These are phyloP conservation scores for Manacus vitellinus DNA, from an alignment of 2,113 vertebrate species.

Conservation along the genomic window DNA sequence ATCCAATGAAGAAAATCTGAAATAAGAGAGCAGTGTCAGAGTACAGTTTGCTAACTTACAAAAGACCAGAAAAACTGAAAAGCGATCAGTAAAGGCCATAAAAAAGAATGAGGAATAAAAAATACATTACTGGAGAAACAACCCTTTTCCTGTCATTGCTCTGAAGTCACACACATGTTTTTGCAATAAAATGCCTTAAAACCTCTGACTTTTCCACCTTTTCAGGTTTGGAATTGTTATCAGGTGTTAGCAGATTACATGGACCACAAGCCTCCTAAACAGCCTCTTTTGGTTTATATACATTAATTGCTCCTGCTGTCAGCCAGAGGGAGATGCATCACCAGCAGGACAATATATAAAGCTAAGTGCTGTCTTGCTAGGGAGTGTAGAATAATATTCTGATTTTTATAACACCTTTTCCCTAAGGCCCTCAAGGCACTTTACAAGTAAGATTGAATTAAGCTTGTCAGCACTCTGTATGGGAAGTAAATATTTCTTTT, in stretches of 20 bases:
- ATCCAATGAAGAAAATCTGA: not conserved
- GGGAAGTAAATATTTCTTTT: constrained; percentile 31
- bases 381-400: not conserved
- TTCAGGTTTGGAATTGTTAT: not conserved
- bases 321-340: constrained; percentile 30
- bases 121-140: not conserved
- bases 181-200: not conserved
- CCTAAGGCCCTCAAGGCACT: not conserved
- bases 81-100: not conserved
- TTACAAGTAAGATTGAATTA: constrained; percentile 49
- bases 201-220: not conserved
- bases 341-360: not conserved
- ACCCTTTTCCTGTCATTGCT: not conserved
- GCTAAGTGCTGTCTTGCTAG: not conserved
- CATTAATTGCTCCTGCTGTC: constrained; percentile 11
- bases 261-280: not conserved
- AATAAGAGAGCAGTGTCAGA: not conserved
- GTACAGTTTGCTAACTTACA: not conserved
- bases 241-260: not conserved
- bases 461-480: constrained; percentile 7
- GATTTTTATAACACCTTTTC: constrained; percentile 33
- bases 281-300: not conserved
- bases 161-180: not conserved
- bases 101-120: not conserved
- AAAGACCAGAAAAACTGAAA: not conserved